A percentile compares a stretch with the other conserved stretches of the same genome.
Evolutionary conservation across 1,140 invertebrate species (phyloP).

Genomic region (Artemia franciscana): DNA sequence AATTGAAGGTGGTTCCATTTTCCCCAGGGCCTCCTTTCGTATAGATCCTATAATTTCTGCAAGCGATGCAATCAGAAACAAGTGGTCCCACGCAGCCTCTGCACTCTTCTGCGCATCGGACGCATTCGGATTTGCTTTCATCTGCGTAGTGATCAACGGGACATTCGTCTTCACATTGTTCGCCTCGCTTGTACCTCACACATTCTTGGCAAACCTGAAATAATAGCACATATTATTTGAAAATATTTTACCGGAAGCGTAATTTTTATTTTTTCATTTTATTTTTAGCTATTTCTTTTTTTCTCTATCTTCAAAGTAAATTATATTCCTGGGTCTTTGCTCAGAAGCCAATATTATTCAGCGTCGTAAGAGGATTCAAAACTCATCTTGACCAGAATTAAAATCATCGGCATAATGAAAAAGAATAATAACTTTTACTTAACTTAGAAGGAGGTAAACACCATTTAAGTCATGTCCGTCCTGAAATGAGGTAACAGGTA

Average conservation of each 20-base stretch:
- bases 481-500: too few relatives aligned
- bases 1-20: constrained; percentile 51
- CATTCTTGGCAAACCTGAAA: constrained; percentile 46
- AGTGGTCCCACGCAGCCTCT: constrained; percentile 56
- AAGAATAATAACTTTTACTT: not conserved
- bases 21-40: constrained; percentile 20
- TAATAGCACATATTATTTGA: not conserved
- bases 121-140: constrained; percentile 32
- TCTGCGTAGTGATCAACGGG: constrained; percentile 58
- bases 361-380: not conserved
- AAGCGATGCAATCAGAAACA: constrained; percentile 50
- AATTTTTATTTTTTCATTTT: too few relatives aligned
- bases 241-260: too few relatives aligned
- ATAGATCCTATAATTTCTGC: constrained; percentile 63
- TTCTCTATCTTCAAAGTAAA: not conserved
- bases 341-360: not conserved
- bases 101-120: constrained; percentile 55
- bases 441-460: not conserved
- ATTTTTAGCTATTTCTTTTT: too few relatives aligned
- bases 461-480: not conserved
- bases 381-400: not conserved
- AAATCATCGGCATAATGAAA: not conserved
- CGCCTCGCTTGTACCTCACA: constrained; percentile 52
- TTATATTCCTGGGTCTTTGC: not conserved
- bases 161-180: constrained; percentile 78